Percentiles rank a stretch among this genome's conserved stretches.
Evolutionary conservation across 2,113 vertebrate genomes (phyloP).

Genomic region (Alligator mississippiensis): DNA sequence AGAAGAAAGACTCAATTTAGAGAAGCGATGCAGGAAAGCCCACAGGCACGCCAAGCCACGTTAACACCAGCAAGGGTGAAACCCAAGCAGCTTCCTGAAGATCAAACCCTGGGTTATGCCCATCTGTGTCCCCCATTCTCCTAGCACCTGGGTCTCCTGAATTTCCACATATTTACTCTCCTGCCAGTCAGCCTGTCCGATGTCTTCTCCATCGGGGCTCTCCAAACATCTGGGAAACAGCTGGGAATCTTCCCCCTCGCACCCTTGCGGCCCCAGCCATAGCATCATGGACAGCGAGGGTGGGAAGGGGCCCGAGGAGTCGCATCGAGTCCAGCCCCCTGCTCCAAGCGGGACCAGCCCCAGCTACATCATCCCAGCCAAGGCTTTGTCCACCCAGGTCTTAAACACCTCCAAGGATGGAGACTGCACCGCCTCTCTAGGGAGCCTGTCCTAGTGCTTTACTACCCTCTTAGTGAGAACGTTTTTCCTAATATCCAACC

Average conservation of each 20-base stretch:
- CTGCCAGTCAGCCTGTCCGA: neutral
- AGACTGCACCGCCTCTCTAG: no score
- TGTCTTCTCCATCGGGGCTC: neutral
- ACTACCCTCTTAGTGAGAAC: no score
- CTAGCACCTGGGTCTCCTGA: neutral
- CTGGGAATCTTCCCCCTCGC: neutral
- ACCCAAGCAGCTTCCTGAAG: neutral
- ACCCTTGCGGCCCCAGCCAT: neutral
- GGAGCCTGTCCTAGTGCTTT: no score
- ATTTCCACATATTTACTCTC: neutral
- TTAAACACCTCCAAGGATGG: no score
- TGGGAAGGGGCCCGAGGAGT: no score
- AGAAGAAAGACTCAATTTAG: neutral
- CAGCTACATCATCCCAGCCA: no score
- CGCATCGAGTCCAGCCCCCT: no score
- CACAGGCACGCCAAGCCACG: neutral
- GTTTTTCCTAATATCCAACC: no score
- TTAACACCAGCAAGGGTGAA: neutral
- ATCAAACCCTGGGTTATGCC: neutral
- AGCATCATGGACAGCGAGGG: no score
- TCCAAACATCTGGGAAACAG: neutral
- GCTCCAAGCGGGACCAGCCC: no score
- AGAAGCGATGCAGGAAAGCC: neutral
- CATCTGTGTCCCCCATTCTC: neutral
- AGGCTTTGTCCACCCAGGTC: no score